These are phyloP conservation scores for Nymphalis urticae DNA, from an alignment of 2,888 invertebrate genomes.

Conservation along the genomic window DNA sequence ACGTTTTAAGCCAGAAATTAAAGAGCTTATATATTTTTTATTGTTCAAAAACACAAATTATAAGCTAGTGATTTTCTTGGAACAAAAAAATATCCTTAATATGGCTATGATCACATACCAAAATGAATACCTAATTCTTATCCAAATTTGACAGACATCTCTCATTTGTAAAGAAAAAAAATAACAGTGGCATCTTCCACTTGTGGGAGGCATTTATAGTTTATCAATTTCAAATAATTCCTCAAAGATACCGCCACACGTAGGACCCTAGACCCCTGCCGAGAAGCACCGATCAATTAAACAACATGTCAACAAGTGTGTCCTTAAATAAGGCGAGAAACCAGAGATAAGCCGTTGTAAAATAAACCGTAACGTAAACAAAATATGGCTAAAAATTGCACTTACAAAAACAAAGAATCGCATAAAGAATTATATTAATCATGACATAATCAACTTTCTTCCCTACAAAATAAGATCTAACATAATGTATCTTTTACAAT, in stretches of 20 bases:
- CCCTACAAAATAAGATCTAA: slow-evolving; percentile 34
- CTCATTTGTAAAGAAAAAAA: slow-evolving; percentile 55
- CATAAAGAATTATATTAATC: slow-evolving; percentile 17
- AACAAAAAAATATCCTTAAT: slow-evolving; percentile 16
- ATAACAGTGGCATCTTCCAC: slow-evolving; percentile 77
- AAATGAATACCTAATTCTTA: slow-evolving; percentile 38
- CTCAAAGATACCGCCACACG: slow-evolving; percentile 74
- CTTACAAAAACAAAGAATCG: slow-evolving; percentile 47
- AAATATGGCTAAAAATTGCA: slow-evolving; percentile 59
- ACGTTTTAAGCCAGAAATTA: too few species aligned
- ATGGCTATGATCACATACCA: slow-evolving; percentile 23
- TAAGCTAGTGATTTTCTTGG: slow-evolving; percentile 10
- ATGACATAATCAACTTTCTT: slow-evolving; percentile 28
- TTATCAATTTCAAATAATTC: slow-evolving; percentile 80
- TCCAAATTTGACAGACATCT: slow-evolving; percentile 54
- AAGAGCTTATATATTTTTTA: too few species aligned
- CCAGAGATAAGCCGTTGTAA: slow-evolving; percentile 54
- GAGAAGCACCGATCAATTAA: slow-evolving; percentile 81
- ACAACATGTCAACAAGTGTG: slow-evolving; percentile 82
- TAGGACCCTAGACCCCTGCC: slow-evolving; percentile 72
- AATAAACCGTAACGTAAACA: slow-evolving; percentile 67
- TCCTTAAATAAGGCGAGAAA: slow-evolving; percentile 72
- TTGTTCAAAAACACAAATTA: background rate
- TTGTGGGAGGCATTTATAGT: slow-evolving; percentile 73
- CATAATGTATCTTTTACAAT: slow-evolving; percentile 47